These are phyloP conservation scores for Rhincodon typus DNA, from an alignment of 2,797 vertebrate species.

Conservation along the genomic window DNA sequence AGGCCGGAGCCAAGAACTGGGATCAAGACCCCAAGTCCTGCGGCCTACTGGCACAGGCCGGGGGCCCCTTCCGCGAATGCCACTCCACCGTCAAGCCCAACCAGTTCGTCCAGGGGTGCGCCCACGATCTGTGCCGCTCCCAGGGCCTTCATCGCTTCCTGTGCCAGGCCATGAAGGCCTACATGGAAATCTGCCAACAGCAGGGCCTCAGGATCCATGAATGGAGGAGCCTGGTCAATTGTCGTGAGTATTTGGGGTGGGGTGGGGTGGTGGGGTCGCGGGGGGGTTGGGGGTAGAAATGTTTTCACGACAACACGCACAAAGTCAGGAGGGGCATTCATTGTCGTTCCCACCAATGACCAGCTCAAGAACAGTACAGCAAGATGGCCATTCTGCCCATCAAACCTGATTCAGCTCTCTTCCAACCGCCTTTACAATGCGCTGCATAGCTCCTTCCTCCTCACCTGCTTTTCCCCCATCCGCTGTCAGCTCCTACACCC, in stretches of 20 bases:
- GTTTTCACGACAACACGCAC: too few species aligned
- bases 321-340: too few species aligned
- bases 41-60: constrained; percentile 54
- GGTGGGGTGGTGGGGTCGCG: too few species aligned
- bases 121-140: constrained; percentile 62
- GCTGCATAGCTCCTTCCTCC: too few species aligned
- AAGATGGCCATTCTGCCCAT: too few species aligned
- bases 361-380: too few species aligned
- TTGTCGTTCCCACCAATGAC: too few species aligned
- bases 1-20: neutral
- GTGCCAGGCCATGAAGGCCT: constrained; percentile 61
- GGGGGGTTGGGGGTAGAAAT: too few species aligned
- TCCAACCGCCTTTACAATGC: too few species aligned
- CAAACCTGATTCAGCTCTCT: too few species aligned
- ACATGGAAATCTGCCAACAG: constrained; percentile 58
- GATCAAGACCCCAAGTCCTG: constrained; percentile 55
- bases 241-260: constrained; percentile 59
- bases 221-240: constrained; percentile 63
- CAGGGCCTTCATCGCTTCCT: constrained; percentile 54
- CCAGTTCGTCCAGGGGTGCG: constrained; percentile 61
- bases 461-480: too few species aligned
- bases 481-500: too few species aligned
- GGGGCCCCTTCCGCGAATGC: constrained; percentile 57
- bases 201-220: constrained; percentile 52
- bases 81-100: constrained; percentile 54